Evolutionary conservation across 2,113 vertebrate genomes (phyloP), one percentile per base, ranked within the genome.

Genomic region (Argyrosomus japonicus): DNA sequence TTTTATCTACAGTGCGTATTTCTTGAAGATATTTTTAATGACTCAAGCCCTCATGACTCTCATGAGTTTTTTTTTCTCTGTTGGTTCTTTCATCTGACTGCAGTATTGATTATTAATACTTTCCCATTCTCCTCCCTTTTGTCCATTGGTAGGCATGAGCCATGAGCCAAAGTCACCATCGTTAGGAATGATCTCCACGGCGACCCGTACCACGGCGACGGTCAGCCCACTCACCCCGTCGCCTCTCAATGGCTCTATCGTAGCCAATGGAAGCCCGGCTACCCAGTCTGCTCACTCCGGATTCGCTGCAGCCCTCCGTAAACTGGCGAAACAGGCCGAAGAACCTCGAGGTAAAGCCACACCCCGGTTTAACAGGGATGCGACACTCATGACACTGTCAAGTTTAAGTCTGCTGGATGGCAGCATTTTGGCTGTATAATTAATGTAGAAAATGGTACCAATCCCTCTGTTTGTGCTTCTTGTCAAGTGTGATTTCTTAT

Each of bases 91-190:
- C 12, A 27, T 60, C 15, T 78, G 58, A 85, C 62, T 63, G 29
- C 51, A 72, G 21, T 25, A 40, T 68, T 62, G 10, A 23, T 53
- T 64, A 43, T 68, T 69, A 70, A 86, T 75, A 82, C n/a, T 45
- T 61, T 51, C 60, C 71, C 58, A 45, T 58, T 92, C 58, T 85
- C 61, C 64, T 93, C 92, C 94, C 86, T 93, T 85, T 90, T 95
- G 75, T 77, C 91, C 89, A 0, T 95, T 32, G 90, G 53, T 95
- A 99, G 98, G 98, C 97, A 99, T 99, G 98, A 99, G 97, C 98
- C 98, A 99, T 99, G 98, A 99, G 97, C 97, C 98, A 96, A 99
- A 99, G 96, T 98, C 98, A 90, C 98, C 98, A 96, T 99, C 98
- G 62, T 94, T 99, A 99, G 98, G 98, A 97, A 99, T 99, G 98